Evolutionary conservation across 2,888 invertebrate genomes (phyloP).

Genomic region (Campoplex nolae): DNA sequence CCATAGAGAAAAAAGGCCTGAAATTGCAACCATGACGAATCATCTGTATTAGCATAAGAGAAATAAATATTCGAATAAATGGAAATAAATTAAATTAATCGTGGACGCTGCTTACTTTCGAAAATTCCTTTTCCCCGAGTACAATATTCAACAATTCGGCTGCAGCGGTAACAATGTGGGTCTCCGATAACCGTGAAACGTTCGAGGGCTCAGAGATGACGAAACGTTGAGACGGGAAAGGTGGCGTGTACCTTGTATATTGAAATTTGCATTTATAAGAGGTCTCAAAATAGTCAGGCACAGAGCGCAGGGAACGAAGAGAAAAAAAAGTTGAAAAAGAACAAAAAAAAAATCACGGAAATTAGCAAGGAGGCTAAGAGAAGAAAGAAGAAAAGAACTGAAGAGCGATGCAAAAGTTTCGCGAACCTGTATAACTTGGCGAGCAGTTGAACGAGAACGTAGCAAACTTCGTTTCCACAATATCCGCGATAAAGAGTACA

Average conservation of each 20-base stretch:
- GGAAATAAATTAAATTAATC: neutral
- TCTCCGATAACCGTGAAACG: conserved; percentile 41
- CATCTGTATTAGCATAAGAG: neutral
- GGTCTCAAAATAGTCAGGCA: neutral
- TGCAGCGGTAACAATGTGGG: conserved; percentile 41
- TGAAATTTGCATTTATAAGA: conserved; percentile 15
- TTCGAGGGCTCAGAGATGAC: conserved; percentile 27
- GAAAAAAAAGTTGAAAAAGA: conserved; percentile 8
- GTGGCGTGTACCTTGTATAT: conserved; percentile 57
- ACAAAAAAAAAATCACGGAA: neutral
- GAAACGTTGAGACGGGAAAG: conserved; percentile 42
- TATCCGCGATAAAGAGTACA: conserved; percentile 73
- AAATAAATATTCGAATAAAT: neutral
- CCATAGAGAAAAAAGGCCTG: conserved; percentile 77
- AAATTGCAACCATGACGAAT: conserved; percentile 37
- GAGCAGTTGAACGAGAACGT: conserved; percentile 73
- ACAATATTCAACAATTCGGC: conserved; percentile 52
- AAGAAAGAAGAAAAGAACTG: conserved; percentile 12
- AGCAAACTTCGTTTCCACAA: conserved; percentile 71
- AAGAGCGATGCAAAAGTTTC: conserved; percentile 33
- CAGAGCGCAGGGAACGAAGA: neutral
- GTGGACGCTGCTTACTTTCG: conserved; percentile 24
- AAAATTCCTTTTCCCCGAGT: conserved; percentile 49
- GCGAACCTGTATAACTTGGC: conserved; percentile 61
- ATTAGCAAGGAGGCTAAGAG: conserved; percentile 9